Base-by-base conservation (phyloP, 2,113 vertebrate species). In the Baryphthengus martii region DNA sequence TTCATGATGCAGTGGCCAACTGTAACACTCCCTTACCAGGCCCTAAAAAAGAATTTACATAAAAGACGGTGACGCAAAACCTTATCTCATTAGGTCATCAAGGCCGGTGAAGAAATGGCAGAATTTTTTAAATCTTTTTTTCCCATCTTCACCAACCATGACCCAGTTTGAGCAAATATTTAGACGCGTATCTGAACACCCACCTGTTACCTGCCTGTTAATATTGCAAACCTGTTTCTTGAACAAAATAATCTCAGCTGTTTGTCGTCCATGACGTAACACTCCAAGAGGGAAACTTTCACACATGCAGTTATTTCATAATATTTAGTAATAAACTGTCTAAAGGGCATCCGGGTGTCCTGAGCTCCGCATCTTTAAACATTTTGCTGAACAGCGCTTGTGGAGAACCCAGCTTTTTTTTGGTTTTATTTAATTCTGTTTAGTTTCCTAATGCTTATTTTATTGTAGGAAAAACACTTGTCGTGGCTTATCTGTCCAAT, bases 401-500 rank as follows among this genome's bases (percentile, higher is more conserved):
- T 16, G 58, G 42, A 44, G n/a, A 56, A 53, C n/a, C 25, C 40
- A 31, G 65, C 18, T 47, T 65, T 25, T 47, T 65, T 25, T 7
- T 52, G 28, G 14, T 26, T 70, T 52, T 42, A 1, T 10, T 50
- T 44, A 16, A 55, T 12, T 6, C 18, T 11, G 52, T 24, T 42
- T 45, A 88, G 52, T 44, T 50, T 52, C 47, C 56, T 79, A 56
- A 70, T 25, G 89, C 24, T 21, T 66, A 35, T 75, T 91, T 93
- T 95, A 40, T 93, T 93, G 37, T 76, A 99, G 99, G 98, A 81
- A 94, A 87, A 71, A 97, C 98, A 91, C 76, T 96, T 29, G 96
- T 95, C 23, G 49, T 97, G 71, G 97, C 96, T 58, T 98, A 98
- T 90, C 86, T 98, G 71, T 93, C 95, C 4, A 20, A 91, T 72